Evolutionary conservation across 2,888 invertebrate species (phyloP).

Genomic region (Lycocerus yunnanus): DNA sequence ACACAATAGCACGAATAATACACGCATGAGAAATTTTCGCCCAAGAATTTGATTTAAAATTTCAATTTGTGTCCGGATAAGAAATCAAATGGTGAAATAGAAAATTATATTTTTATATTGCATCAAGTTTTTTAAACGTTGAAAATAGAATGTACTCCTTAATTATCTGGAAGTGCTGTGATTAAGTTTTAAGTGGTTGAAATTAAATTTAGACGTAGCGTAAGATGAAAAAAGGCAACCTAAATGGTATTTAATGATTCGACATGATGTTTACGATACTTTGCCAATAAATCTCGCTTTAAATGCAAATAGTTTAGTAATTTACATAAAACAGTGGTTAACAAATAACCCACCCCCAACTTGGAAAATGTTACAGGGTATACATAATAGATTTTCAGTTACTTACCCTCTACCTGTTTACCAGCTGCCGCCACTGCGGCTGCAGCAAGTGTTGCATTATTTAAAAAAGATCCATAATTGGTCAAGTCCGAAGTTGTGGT

Average conservation of each 20-base stretch:
- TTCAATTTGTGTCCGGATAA: not conserved
- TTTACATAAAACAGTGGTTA: conserved; percentile 2
- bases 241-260: not conserved
- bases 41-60: not conserved
- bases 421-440: conserved; percentile 72
- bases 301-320: conserved; percentile 1
- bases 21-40: not conserved
- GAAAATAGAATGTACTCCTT: not conserved
- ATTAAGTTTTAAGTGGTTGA: not conserved
- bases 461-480: conserved; percentile 65
- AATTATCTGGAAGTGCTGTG: not conserved
- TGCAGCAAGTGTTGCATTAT: conserved; percentile 74
- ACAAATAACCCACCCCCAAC: conserved; percentile 2
- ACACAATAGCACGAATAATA: not conserved
- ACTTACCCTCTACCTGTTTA: conserved; percentile 88
- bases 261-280: not conserved
- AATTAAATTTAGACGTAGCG: not conserved
- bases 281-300: conserved; percentile 1
- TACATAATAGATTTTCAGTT: conserved; percentile 5
- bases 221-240: not conserved
- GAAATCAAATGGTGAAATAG: not conserved
- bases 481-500: conserved; percentile 67
- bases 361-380: conserved; percentile 12
- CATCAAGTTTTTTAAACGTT: not conserved
- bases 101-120: not conserved